Conservation (phyloP, 2,113 vertebrate species). For the Patagioenas fasciata region DNA sequence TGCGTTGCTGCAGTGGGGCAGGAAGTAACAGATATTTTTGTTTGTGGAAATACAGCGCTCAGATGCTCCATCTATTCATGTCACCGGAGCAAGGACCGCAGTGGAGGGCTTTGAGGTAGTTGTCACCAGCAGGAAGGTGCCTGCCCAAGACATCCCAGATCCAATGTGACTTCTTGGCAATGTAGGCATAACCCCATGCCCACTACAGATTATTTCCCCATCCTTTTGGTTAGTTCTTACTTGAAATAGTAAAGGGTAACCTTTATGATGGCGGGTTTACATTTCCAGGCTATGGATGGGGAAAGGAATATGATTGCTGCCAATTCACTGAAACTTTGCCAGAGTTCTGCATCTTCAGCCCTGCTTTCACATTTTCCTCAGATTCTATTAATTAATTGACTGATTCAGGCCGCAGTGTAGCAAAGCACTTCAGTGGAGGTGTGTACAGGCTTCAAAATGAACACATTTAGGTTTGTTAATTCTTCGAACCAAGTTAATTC, state of each 20-base stretch:
- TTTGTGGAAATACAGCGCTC: neutral
- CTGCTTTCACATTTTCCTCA: neutral
- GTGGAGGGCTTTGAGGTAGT: neutral
- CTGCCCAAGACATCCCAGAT: neutral
- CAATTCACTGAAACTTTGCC: neutral
- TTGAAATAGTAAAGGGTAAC: neutral
- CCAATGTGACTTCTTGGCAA: neutral
- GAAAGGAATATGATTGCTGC: neutral
- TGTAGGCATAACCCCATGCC: neutral
- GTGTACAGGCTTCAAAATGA: neutral
- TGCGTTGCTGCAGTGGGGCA: neutral
- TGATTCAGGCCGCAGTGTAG: neutral
- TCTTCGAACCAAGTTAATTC: neutral
- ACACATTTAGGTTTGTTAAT: neutral
- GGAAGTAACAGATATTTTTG: constrained; percentile 31
- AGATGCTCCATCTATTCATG: neutral
- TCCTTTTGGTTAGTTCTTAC: neutral
- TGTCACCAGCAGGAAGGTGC: neutral
- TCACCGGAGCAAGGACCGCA: accelerated
- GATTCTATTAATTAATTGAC: neutral
- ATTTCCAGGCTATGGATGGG: neutral
- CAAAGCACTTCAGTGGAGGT: neutral
- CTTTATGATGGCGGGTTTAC: neutral
- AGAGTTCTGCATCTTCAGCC: neutral
- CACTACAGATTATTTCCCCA: neutral